These are phyloP conservation scores for Ophioderma brevispina DNA, from an alignment of 35 echinoderm and acorn worm species.

Conservation along the genomic window DNA sequence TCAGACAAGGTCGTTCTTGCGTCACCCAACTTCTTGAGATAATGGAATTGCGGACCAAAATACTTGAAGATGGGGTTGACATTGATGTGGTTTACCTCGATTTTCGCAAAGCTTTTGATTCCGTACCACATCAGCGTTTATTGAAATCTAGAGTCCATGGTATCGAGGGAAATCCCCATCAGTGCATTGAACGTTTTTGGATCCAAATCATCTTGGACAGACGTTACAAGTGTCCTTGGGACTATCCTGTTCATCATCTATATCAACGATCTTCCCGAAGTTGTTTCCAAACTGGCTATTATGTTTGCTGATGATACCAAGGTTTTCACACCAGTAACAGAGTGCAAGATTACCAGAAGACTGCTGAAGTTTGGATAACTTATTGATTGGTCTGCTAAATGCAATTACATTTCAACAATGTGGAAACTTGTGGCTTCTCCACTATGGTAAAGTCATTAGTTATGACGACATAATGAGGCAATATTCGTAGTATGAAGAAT, in stretches of 20 bases:
- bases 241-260: constrained; percentile 37
- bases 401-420: not conserved
- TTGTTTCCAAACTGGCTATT: not conserved
- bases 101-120: constrained; percentile 45
- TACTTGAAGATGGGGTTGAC: constrained; percentile 30
- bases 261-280: too few species aligned
- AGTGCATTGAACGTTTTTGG: constrained; percentile 23
- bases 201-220: not conserved
- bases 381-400: not conserved
- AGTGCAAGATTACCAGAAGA: not conserved
- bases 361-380: not conserved
- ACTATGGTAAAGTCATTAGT: not conserved
- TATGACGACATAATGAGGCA: too few species aligned
- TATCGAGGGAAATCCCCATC: not conserved
- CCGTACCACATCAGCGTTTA: constrained; percentile 22
- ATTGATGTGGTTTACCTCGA: constrained; percentile 17
- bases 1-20: constrained; percentile 22
- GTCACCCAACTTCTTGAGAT: constrained; percentile 29
- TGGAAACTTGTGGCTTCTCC: not conserved
- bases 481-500: too few species aligned
- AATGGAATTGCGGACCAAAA: constrained; percentile 15
- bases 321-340: not conserved
- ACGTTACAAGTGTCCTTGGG: constrained; percentile 35
- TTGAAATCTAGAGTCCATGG: constrained; percentile 35
- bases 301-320: not conserved